These are phyloP conservation scores for Dendrolimus punctatus DNA, from an alignment of 1,140 invertebrate genomes.

Conservation along the genomic window DNA sequence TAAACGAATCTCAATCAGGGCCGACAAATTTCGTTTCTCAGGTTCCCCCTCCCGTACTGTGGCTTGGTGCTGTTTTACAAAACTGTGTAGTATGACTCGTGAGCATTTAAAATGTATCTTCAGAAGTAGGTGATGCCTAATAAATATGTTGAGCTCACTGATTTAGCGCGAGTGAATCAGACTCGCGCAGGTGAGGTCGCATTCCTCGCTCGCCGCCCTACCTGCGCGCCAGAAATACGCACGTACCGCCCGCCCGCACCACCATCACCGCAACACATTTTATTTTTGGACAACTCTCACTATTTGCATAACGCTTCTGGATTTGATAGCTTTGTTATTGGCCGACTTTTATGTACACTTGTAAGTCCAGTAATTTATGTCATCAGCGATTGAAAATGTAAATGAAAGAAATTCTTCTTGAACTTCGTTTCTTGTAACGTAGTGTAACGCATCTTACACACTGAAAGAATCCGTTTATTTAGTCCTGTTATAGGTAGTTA, in stretches of 20 bases:
- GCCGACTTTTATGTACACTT: background rate
- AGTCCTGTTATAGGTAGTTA: no score
- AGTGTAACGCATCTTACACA: no score
- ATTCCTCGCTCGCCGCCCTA: slow-evolving; percentile 58
- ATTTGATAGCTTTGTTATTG: slow-evolving; percentile 21
- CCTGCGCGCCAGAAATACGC: slow-evolving; percentile 66
- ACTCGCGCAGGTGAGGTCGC: slow-evolving; percentile 63
- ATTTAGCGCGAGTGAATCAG: slow-evolving; percentile 66
- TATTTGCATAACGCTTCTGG: slow-evolving; percentile 18
- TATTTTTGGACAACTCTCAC: slow-evolving; percentile 36
- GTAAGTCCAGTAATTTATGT: background rate
- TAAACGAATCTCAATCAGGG: background rate
- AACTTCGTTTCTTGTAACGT: background rate
- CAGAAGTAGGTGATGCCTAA: slow-evolving; percentile 32
- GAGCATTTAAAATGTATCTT: slow-evolving; percentile 22
- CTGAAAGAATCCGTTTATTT: no score
- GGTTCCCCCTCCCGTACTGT: background rate
- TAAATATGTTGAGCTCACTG: slow-evolving; percentile 54
- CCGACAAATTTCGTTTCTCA: background rate
- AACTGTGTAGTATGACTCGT: slow-evolving; percentile 6
- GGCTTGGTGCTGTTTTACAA: background rate
- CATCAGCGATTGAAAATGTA: background rate
- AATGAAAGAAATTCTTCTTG: no score
- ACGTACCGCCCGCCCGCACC: slow-evolving; percentile 35
- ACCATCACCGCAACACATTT: slow-evolving; percentile 26